Conservation (phyloP, 2,797 vertebrate genomes). For the Sebastes hubbsi region DNA sequence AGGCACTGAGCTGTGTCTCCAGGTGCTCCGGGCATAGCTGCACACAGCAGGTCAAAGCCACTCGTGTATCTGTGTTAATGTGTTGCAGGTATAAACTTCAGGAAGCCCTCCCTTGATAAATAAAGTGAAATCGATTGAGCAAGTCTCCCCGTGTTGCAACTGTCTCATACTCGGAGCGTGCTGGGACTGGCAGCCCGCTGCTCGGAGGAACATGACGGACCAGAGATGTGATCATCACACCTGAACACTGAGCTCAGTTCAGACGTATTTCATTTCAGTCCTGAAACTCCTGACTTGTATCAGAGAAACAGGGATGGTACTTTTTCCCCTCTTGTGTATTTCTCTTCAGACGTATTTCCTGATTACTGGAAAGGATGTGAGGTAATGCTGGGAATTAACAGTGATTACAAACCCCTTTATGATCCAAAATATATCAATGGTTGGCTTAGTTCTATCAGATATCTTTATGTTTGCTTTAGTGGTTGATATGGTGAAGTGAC, state of each 20-base stretch:
- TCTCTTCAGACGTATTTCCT: background rate
- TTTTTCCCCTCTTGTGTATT: background rate
- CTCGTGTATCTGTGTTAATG: background rate
- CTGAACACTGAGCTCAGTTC: constrained; percentile 5
- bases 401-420: background rate
- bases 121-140: constrained; percentile 68
- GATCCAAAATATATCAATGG: background rate
- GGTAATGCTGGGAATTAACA: constrained; percentile 15
- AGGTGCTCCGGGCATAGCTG: background rate
- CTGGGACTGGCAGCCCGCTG: constrained; percentile 71
- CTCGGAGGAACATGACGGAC: constrained; percentile 30
- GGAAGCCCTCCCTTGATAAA: constrained; percentile 48
- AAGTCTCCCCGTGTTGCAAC: constrained; percentile 75
- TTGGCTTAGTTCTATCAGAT: background rate
- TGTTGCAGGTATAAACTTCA: background rate
- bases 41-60: background rate
- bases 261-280: constrained; percentile 8
- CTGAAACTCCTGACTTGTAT: constrained; percentile 12
- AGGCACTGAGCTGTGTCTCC: constrained; percentile 39
- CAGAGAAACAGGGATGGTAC: background rate
- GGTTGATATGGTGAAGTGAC: background rate
- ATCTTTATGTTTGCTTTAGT: background rate
- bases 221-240: constrained; percentile 36
- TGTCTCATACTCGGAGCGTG: constrained; percentile 64
- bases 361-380: constrained; percentile 12